Evolutionary conservation across 2,888 invertebrate species (phyloP), one percentile per base, ranked within the genome.

Genomic region (Dasysyrphus tricinctus): DNA sequence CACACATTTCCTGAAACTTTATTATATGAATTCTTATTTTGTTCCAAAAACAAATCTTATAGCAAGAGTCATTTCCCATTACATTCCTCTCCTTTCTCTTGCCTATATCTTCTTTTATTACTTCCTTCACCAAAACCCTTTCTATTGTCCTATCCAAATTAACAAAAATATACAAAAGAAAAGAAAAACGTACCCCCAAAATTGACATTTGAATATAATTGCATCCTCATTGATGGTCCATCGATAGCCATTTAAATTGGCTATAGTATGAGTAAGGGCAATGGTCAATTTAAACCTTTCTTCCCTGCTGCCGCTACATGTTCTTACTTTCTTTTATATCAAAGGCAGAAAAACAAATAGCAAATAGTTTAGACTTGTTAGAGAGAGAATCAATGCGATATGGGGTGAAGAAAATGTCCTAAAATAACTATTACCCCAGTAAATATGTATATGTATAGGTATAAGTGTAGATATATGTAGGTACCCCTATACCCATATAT

Each of bases 181-280:
- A 24, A 57, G 4, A 44, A 51, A 69, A n/a, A 49, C 49, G 16
- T 14, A 14, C 9, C 34, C 24, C 54, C 47, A 51, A 76, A 24
- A 67, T 59, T 51, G 76, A 77, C 74, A 82, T 86, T 86, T 82
- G 82, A 78, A 79, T 86, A 86, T 86, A 86, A 86, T 86, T 86
- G 86, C 86, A 86, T 82, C 75, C 82, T 75, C 82, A 72, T 82
- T 86, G 86, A 86, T 81, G 57, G 70, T 74, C 49, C 69, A 86
- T 78, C 78, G 86, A 82, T 86, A 57, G 78, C 74, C 72, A 59
- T 78, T 79, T 82, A 86, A 86, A 79, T 67, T 69, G 54, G 19
- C 19, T 44, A 19, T 44, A 34, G 29, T 12, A 3, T 6, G 12
- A 14, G n/a, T 7, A 14, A 54, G 19, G 82, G 82, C 78, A 86